phyloP scores from a whole-genome alignment of 2,113 vertebrate species.

The Amphiprion percula region DNA sequence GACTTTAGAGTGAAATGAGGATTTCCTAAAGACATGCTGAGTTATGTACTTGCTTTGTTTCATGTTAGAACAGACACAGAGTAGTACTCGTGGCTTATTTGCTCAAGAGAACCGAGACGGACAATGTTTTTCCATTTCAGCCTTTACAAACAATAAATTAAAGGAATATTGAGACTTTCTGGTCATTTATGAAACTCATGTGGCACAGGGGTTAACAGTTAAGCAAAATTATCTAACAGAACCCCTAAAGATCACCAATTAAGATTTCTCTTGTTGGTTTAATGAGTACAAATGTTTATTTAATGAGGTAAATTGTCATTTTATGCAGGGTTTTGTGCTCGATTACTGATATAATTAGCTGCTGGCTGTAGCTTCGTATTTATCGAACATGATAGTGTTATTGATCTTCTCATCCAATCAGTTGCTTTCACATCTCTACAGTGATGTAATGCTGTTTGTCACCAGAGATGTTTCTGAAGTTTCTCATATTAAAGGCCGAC shows the following conservation, averaged over 20 bases:
- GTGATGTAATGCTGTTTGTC: not conserved
- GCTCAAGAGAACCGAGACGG: not conserved
- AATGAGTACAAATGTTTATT: not conserved
- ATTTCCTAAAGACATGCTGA: not conserved
- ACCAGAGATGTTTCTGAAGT: constrained; percentile 11
- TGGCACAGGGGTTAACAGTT: not conserved
- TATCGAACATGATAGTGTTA: no score
- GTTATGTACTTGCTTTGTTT: no score
- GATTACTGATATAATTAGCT: not conserved
- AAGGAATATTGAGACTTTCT: no score
- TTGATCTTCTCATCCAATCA: not conserved
- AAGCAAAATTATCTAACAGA: not conserved
- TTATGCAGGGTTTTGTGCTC: not conserved
- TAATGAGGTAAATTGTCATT: not conserved
- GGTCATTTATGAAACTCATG: no score
- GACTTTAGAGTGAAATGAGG: not conserved
- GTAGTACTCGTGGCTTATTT: no score
- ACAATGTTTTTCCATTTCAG: not conserved
- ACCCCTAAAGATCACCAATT: not conserved
- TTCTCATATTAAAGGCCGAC: constrained; percentile 5
- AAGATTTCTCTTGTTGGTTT: not conserved
- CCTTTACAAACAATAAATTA: not conserved
- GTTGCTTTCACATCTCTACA: not conserved
- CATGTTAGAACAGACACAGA: no score
- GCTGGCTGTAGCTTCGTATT: not conserved